phyloP scores from a whole-genome alignment of 2,113 vertebrate genomes.

The Bufo bufo region DNA sequence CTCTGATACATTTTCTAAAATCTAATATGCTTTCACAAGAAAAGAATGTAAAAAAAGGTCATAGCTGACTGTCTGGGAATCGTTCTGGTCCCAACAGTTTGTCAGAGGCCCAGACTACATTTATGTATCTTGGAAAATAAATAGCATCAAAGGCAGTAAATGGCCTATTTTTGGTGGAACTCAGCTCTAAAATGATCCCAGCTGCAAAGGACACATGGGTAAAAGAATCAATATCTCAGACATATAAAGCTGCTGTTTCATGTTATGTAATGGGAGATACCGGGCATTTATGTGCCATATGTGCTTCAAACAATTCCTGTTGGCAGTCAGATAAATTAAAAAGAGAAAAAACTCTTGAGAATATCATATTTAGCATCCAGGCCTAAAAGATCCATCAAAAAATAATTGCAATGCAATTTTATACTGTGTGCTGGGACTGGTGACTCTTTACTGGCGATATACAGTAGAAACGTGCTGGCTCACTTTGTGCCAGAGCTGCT shows the following conservation, averaged over 20 bases:
- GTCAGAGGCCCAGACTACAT: neutral
- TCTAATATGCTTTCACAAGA: neutral
- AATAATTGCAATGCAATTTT: neutral
- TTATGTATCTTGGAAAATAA: neutral
- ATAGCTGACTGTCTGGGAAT: neutral
- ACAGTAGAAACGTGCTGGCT: neutral
- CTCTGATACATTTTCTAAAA: neutral
- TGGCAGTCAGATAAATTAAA: neutral
- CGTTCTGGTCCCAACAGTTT: neutral
- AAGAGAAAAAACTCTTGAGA: neutral
- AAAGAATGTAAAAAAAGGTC: neutral
- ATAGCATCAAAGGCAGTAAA: neutral
- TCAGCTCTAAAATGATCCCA: neutral
- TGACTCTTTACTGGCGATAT: neutral
- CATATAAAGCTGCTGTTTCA: neutral
- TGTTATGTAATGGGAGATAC: neutral
- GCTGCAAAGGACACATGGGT: neutral
- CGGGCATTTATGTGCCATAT: neutral
- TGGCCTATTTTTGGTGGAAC: neutral
- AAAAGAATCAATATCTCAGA: slow-evolving; percentile 17
- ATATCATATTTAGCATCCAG: neutral
- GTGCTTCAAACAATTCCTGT: neutral
- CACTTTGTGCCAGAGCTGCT: neutral
- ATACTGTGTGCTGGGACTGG: neutral
- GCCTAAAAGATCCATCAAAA: neutral